phyloP scores from a whole-genome alignment of 2,888 invertebrate species.

The Ectropis crepuscularia region DNA sequence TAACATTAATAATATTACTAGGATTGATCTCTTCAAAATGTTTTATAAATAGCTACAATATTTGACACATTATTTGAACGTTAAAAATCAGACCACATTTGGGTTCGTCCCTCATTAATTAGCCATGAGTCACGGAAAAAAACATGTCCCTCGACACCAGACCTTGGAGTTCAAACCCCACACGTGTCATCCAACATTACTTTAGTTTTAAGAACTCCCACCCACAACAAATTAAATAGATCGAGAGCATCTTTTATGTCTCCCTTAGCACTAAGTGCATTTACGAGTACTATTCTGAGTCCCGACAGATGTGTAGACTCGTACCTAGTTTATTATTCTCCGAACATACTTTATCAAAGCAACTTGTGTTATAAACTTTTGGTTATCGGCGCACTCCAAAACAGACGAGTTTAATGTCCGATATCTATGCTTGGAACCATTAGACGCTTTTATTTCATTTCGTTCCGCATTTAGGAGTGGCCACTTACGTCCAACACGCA shows the following conservation, averaged over 20 bases:
- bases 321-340: slow-evolving; percentile 32
- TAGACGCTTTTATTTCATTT: slow-evolving; percentile 55
- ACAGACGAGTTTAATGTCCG: slow-evolving; percentile 64
- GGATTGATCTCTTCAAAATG: no score
- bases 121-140: slow-evolving; percentile 40
- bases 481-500: slow-evolving; percentile 62
- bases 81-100: slow-evolving; percentile 38
- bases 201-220: slow-evolving; percentile 47
- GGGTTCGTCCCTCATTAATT: slow-evolving; percentile 35
- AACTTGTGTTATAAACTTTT: slow-evolving; percentile 53
- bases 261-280: slow-evolving; percentile 77
- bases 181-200: slow-evolving; percentile 48
- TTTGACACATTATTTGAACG: slow-evolving; percentile 21
- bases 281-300: slow-evolving; percentile 73
- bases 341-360: slow-evolving; percentile 53
- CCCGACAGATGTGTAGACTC: slow-evolving; percentile 52
- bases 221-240: slow-evolving; percentile 75
- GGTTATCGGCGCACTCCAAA: slow-evolving; percentile 70
- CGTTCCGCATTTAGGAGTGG: slow-evolving; percentile 56
- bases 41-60: slow-evolving; percentile 17
- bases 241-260: slow-evolving; percentile 77
- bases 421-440: slow-evolving; percentile 64
- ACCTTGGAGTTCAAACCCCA: slow-evolving; percentile 33
- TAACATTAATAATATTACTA: no score
- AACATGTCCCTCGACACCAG: slow-evolving; percentile 36